Evolutionary conservation across 2,797 vertebrate species (phyloP).

Genomic region (Furcifer pardalis): DNA sequence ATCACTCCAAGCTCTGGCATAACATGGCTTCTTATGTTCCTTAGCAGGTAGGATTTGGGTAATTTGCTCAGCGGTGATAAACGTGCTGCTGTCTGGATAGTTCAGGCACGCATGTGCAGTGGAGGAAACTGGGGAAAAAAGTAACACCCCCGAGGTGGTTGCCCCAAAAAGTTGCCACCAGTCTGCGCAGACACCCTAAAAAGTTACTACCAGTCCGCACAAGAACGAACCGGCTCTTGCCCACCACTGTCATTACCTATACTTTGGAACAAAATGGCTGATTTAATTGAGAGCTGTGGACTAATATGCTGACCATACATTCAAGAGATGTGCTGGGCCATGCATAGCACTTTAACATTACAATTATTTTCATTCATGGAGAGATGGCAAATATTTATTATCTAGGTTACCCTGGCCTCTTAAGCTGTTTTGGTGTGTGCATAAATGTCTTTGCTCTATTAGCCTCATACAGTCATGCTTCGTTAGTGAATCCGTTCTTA

Average conservation of each 20-base stretch:
- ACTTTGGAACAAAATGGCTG: background rate
- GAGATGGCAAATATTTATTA: constrained; percentile 43
- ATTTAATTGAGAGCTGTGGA: background rate
- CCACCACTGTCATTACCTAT: too few species aligned
- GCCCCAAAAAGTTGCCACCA: too few species aligned
- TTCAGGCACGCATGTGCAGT: too few species aligned
- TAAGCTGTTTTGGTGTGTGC: constrained; percentile 27
- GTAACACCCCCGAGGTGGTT: too few species aligned
- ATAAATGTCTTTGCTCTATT: constrained; percentile 46
- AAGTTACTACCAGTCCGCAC: too few species aligned
- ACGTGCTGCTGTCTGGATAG: too few species aligned
- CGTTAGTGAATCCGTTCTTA: constrained; percentile 46
- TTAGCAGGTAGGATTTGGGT: too few species aligned
- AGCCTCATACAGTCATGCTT: constrained; percentile 36
- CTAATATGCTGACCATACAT: background rate
- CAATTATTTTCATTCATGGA: constrained; percentile 12
- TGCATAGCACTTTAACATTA: background rate
- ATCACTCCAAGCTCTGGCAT: too few species aligned
- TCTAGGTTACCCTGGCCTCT: constrained; percentile 41
- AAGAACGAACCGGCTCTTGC: too few species aligned
- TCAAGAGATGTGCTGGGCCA: background rate
- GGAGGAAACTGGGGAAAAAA: too few species aligned
- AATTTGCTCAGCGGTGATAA: background rate
- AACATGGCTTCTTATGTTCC: too few species aligned
- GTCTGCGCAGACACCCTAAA: too few species aligned